A percentile compares a stretch with the other conserved stretches of the same genome.
These are phyloP conservation scores for Cosmia pyralina DNA, from an alignment of 2,888 invertebrate genomes.

Conservation along the genomic window DNA sequence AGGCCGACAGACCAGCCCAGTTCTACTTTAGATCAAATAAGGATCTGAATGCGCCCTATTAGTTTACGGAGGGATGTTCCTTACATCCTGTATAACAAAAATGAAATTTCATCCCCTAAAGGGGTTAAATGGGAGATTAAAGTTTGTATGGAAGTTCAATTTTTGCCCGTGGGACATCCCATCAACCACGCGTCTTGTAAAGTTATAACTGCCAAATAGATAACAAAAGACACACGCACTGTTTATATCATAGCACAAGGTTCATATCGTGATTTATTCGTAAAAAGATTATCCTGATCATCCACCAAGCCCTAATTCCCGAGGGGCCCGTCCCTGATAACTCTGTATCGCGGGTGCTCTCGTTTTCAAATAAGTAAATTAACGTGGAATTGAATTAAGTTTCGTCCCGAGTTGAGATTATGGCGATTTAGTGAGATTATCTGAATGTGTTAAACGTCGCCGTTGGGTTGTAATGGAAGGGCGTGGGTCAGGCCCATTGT, in stretches of 20 bases:
- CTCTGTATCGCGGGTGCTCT: constrained; percentile 78
- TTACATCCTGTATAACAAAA: not conserved
- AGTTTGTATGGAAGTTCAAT: not conserved
- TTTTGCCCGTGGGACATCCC: not conserved
- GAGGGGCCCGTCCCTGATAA: constrained; percentile 77
- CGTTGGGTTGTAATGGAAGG: constrained; percentile 83
- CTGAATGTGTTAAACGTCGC: constrained; percentile 87
- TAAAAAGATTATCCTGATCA: constrained; percentile 84
- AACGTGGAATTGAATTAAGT: constrained; percentile 88
- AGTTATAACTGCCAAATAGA: constrained; percentile 31
- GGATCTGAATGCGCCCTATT: too few relatives aligned
- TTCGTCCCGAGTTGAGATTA: constrained; percentile 85
- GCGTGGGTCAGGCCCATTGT: constrained; percentile 82
- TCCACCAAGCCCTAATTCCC: constrained; percentile 76
- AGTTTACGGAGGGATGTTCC: too few relatives aligned
- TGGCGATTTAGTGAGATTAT: constrained; percentile 88
- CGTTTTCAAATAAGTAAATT: constrained; percentile 88
- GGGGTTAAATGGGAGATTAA: not conserved
- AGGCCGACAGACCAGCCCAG: too few relatives aligned
- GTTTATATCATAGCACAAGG: constrained; percentile 54
- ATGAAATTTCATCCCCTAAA: not conserved
- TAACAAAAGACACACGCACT: constrained; percentile 49
- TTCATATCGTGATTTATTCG: constrained; percentile 78
- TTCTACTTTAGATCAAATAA: too few relatives aligned
- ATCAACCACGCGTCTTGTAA: not conserved